Base-by-base conservation (phyloP, 2,888 invertebrate species). In the Unio pictorum region DNA sequence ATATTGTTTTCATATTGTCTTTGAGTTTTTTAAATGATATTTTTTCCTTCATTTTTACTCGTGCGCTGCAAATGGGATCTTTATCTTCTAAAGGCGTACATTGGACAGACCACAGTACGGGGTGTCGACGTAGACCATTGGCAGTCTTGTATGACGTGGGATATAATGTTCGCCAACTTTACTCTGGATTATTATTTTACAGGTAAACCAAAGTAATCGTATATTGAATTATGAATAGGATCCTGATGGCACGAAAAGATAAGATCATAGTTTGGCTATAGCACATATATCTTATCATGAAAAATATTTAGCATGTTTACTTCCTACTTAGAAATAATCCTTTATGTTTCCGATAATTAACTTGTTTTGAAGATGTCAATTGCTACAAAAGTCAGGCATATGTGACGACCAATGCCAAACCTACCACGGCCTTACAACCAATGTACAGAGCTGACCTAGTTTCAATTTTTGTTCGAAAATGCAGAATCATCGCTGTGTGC, bases 111-210 rank as follows among this genome's bases (percentile, higher is more conserved):
- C 11, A 58, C 28, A 3, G 62, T 81, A 8, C 72, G 81, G 5
- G 82, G 81, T 23, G 67, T 80, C 17, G 62, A 61, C 23, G 72
- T 63, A 20, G 76, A 81, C 60, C 77, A 75, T 30, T 83, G 81
- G 81, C 74, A 75, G 18, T 68, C 78, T 20, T 83, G 81, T 71
- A 66, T 80, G 62, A 66, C 64, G 60, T 83, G 83, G 83, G 56
- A 58, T 5, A 6, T 59, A 15, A 30, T 67, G 1, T 72, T 72
- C 34, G 72, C 77, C 20, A 80, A 74, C 15, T 81, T 81, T 62
- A 77, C 72, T 5, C 62, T 81, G 17, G 79, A 81, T 66, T 83
- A 81, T 61, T 83, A 79, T 60, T 81, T 81, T 57, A 74, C 83
- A n/a, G 71, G 79, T 76, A 73, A 30, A 55, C 26, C 54, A n/a